phyloP scores from a whole-genome alignment of 2,797 vertebrate genomes.

The Gymnothorax reevesii region DNA sequence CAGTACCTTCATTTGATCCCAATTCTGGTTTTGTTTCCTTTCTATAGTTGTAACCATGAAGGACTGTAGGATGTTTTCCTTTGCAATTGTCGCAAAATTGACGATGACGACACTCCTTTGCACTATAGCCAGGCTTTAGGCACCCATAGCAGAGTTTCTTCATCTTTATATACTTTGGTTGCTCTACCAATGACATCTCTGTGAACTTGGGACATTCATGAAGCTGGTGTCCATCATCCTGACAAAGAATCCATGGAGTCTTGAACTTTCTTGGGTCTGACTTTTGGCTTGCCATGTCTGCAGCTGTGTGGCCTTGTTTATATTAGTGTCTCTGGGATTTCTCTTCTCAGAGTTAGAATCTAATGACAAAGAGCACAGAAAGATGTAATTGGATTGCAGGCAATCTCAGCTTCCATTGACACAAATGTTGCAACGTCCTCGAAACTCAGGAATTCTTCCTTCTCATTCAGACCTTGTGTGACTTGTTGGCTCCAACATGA shows the following conservation, averaged over 20 bases:
- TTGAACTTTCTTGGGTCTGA: too few relatives aligned
- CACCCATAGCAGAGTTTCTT: constrained; percentile 17
- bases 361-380: constrained; percentile 29
- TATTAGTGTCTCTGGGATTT: constrained; percentile 8
- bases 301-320: constrained; percentile 19
- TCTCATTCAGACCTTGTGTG: background rate
- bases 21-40: background rate
- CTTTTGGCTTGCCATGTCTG: background rate
- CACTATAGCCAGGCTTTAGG: constrained; percentile 5
- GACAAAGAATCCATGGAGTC: constrained; percentile 12
- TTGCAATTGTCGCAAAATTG: constrained; percentile 11
- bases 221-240: constrained; percentile 14
- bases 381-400: constrained; percentile 33
- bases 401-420: constrained; percentile 28
- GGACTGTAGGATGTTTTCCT: background rate
- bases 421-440: constrained; percentile 36
- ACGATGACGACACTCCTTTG: background rate
- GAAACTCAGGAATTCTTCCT: constrained; percentile 31
- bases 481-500: constrained; percentile 25
- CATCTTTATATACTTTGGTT: background rate
- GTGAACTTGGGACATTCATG: constrained; percentile 11
- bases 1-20: background rate
- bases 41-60: background rate
- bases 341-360: background rate
- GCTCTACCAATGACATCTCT: background rate